Conservation (phyloP, 2,888 invertebrate genomes). For the Drosophila buzzatii region DNA sequence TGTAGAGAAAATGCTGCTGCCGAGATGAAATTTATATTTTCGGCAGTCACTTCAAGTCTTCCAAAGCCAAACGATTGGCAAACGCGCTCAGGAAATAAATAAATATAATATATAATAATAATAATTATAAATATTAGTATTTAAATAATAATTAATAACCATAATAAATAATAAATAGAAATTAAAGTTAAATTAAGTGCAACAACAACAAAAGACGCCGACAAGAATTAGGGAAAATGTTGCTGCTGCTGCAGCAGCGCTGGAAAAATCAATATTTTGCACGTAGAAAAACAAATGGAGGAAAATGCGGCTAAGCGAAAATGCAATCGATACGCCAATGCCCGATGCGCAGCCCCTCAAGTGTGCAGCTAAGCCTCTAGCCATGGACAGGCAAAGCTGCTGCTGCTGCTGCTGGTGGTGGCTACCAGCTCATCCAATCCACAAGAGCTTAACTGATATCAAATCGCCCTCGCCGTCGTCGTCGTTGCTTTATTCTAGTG, state of each 20-base stretch:
- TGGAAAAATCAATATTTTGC: constrained; percentile 70
- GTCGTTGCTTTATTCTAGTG: constrained; percentile 50
- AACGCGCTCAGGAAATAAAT: constrained; percentile 58
- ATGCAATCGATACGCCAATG: constrained; percentile 30
- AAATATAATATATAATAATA: constrained; percentile 25
- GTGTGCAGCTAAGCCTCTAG: constrained; percentile 41
- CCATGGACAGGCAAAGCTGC: constrained; percentile 27
- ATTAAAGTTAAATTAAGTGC: constrained; percentile 15
- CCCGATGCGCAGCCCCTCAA: constrained; percentile 54
- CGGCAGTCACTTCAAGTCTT: constrained; percentile 84
- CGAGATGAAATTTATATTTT: constrained; percentile 61
- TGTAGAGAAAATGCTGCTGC: constrained; percentile 75
- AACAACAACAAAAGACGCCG: constrained; percentile 15
- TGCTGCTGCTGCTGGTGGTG: constrained; percentile 33
- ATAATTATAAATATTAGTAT: constrained; percentile 16
- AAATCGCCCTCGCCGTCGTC: constrained; percentile 11
- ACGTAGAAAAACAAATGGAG: constrained; percentile 17
- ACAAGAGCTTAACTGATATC: constrained; percentile 38
- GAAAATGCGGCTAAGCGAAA: constrained; percentile 30
- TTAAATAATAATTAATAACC: not conserved
- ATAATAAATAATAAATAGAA: constrained; percentile 2
- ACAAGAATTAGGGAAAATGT: not conserved
- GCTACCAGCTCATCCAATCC: constrained; percentile 34
- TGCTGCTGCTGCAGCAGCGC: constrained; percentile 6
- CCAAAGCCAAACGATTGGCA: constrained; percentile 73